Evolutionary conservation across 2,888 invertebrate genomes (phyloP), one percentile per base, ranked within the genome.

Genomic region (Cephus sareptanus): DNA sequence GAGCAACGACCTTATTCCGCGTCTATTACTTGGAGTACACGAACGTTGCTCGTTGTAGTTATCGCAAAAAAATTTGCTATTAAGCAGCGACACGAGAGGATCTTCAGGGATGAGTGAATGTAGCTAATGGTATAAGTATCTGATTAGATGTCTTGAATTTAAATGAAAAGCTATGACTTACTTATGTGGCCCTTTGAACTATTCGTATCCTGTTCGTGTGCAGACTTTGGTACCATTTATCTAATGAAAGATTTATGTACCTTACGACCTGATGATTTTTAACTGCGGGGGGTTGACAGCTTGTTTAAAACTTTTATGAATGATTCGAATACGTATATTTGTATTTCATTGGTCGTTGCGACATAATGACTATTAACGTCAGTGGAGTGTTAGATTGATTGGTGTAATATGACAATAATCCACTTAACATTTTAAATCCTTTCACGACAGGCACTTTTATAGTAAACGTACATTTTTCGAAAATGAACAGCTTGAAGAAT

Each of bases 1-100:
- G 71, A 34, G 33, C 71, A 71, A 71, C 71, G 71, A 71, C 71
- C 31, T 71, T 30, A 71, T 71, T 71, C 33, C 30, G 9, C 71
- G 33, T 71, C 71, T 71, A 34, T 71, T 56, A 23, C 40, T 56
- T 56, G 88, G 75, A 1, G 87, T 84, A 11, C 76, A 70, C 33
- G 71, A 34, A 71, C 71, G 34, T 11, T 9, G 31, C 71, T 34
- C 30, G 33, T 71, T n/a, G 33, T 33, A 71, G 34, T 71, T 71
- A 71, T n/a, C 34, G 40, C 77, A 77, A 56, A 56, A 40, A 56
- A 56, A 56, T 6, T 56, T 23, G 23, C 23, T 23, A 15, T 23
- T 56, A 56, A 56, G 40, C 40, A 56, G 40, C 15, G 23, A 56
- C 40, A 23, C 40, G 6, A 56, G 23, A 40, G 23, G 6, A 56